Evolutionary conservation across 2,888 invertebrate genomes (phyloP), one percentile per base, ranked within the genome.

Genomic region (Bugulina stolonifera): DNA sequence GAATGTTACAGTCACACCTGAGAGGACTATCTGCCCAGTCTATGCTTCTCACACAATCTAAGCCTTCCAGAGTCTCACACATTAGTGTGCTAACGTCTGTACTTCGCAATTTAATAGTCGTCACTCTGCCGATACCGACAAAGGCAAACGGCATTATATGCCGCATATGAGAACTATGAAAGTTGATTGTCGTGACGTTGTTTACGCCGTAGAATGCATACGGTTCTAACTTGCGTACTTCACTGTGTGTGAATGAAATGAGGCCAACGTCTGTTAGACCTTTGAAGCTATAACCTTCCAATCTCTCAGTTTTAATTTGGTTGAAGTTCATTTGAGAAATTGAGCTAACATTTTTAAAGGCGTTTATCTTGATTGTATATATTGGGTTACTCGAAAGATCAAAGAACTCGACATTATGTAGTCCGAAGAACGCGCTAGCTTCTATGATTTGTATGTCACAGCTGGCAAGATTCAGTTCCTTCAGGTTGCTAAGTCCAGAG

Each of bases 1-100:
- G 64, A 34, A 64, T 64, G 64, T 64, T 64, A 64, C 64, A 64
- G 64, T 64, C 64, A 32, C 64, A 64, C 64, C 64, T 64, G 5
- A 64, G 18, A 3, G 64, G 64, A 64, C 64, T 64, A 3, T 25
- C 14, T 34, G 64, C 14, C 64, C 64, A 64, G 3, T 64, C 64
- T 14, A 64, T 34, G 14, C 25, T 10, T 32, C 34, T 64, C 27
- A 64, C 64, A 64, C 64, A 64, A n/a, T 64, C 64, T 18, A 64
- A 34, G 5, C 64, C 64, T n/a, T 64, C 64, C 18, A 64, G 32
- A 22, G 64, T 27, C 32, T 64, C 64, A 32, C 64, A 64, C 18
- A 27, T 64, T 32, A 64, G n/a, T 18, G 64, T 64, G n/a, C 64
- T 64, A 3, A 64, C 27, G 5, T 34, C 27, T n/a, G 64, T 64